These are phyloP conservation scores for Tympanoctomys barrerae DNA, from an alignment of 2,797 vertebrate genomes.

Conservation along the genomic window DNA sequence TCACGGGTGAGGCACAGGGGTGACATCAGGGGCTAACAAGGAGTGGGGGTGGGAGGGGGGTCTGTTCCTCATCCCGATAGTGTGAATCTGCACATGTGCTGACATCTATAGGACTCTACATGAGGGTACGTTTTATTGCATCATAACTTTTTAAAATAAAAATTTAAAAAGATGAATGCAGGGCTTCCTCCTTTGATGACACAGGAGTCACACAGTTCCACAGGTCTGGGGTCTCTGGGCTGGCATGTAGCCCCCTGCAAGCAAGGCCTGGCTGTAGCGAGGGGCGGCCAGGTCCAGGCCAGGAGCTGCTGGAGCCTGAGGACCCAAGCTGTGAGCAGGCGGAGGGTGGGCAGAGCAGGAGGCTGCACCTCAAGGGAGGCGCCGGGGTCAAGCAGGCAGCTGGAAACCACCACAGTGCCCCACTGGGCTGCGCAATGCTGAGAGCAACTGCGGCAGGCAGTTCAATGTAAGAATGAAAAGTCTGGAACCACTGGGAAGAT, in stretches of 20 bases:
- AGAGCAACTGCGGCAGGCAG: background rate
- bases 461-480: background rate
- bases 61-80: background rate
- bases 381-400: background rate
- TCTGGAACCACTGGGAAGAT: constrained; percentile 14
- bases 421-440: background rate
- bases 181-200: background rate
- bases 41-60: background rate
- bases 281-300: background rate
- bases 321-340: background rate
- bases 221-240: background rate
- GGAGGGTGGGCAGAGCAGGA: background rate
- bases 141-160: constrained; percentile 12
- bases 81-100: background rate
- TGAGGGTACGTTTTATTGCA: background rate
- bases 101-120: background rate
- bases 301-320: background rate
- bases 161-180: background rate
- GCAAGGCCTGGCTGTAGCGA: background rate
- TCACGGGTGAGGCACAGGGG: background rate
- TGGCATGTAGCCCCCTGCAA: background rate
- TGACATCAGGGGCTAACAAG: background rate
- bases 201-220: too few species aligned
- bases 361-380: background rate
- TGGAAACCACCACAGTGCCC: background rate